Evolutionary conservation across 2,797 vertebrate species (phyloP).

Genomic region (Lutjanus campechanus): DNA sequence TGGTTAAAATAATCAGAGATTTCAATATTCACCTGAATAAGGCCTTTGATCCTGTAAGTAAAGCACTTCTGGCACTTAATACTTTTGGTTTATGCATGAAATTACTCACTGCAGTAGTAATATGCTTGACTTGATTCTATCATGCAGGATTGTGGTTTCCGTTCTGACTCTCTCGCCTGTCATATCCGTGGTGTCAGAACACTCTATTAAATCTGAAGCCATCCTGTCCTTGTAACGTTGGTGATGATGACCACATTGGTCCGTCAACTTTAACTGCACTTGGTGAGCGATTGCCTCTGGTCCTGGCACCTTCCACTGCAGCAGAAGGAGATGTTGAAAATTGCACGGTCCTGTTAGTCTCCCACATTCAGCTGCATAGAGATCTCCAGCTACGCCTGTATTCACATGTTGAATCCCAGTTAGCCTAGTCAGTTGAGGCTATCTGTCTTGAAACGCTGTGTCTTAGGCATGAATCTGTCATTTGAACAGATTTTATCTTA

Average conservation of each 20-base stretch:
- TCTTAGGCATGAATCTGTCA: too few relatives aligned
- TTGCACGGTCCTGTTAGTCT: neutral
- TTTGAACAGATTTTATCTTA: too few relatives aligned
- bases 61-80: neutral
- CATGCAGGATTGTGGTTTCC: neutral
- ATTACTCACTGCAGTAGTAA: too few relatives aligned
- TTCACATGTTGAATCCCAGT: too few relatives aligned
- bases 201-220: constrained; percentile 3
- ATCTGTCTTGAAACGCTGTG: too few relatives aligned
- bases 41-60: neutral
- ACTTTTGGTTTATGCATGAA: neutral
- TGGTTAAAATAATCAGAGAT: neutral
- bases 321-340: neutral
- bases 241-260: neutral
- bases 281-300: neutral
- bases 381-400: too few relatives aligned
- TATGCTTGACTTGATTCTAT: neutral
- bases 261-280: neutral
- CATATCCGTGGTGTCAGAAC: neutral
- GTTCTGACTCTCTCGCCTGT: neutral
- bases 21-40: neutral
- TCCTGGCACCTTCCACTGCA: neutral
- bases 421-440: too few relatives aligned
- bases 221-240: neutral
- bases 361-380: neutral